Conservation (phyloP, 2,113 vertebrate genomes). For the Abramis brama region DNA sequence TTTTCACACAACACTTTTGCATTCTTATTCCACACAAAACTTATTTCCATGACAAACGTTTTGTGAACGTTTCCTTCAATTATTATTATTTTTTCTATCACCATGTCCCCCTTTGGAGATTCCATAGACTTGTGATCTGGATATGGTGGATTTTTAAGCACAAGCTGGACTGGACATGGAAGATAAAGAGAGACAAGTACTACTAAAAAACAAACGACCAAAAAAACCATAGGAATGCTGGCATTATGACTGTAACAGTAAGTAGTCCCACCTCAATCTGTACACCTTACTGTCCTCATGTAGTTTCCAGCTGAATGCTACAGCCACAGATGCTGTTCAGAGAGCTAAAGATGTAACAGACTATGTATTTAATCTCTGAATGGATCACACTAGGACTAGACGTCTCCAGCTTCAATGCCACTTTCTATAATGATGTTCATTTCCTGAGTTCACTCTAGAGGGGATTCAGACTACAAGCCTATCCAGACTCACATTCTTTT, state of each 20-base stretch:
- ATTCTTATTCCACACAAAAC: background rate
- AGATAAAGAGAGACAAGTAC: background rate
- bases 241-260: background rate
- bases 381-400: conserved; percentile 1
- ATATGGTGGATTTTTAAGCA: background rate
- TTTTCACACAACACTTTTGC: background rate
- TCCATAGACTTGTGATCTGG: background rate
- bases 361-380: conserved; percentile 12
- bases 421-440: conserved; percentile 69
- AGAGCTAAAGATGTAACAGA: background rate
- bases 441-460: conserved; percentile 58
- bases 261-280: background rate
- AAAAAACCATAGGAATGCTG: no score
- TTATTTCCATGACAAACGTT: no score
- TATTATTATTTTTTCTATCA: background rate
- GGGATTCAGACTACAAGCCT: conserved; percentile 22
- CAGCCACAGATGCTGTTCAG: background rate
- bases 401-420: conserved; percentile 58
- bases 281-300: background rate
- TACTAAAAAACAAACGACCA: no score
- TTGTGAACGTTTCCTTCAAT: no score
- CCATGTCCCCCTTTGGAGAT: background rate
- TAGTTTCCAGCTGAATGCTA: background rate
- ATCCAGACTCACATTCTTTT: background rate
- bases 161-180: background rate